Evolutionary conservation across 2,888 invertebrate genomes (phyloP).

Genomic region (Campoplex capitator): DNA sequence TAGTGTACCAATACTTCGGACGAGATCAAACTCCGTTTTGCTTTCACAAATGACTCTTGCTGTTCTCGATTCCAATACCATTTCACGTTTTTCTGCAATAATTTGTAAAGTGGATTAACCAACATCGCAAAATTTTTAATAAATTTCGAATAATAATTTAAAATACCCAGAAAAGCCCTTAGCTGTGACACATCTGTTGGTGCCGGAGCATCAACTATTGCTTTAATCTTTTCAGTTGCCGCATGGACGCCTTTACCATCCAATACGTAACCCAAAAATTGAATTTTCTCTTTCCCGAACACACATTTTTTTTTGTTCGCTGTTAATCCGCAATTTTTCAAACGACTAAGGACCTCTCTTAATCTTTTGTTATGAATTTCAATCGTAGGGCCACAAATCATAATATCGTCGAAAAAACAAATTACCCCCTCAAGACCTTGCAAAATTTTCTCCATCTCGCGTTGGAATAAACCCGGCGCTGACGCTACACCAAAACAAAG

Average conservation of each 20-base stretch:
- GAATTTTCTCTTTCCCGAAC: conserved; percentile 39
- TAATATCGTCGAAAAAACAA: conserved; percentile 54
- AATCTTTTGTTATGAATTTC: too few species aligned
- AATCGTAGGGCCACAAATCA: neutral
- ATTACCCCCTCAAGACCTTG: conserved; percentile 22
- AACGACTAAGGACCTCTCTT: conserved; percentile 7
- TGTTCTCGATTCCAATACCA: conserved; percentile 35
- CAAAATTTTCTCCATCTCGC: conserved; percentile 61
- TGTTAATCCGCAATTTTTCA: conserved; percentile 62
- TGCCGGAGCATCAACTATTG: conserved; percentile 35
- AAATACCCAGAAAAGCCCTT: conserved; percentile 51
- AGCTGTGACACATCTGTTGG: conserved; percentile 33
- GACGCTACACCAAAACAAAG: conserved; percentile 73
- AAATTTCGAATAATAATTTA: conserved; percentile 62
- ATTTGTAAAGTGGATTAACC: conserved; percentile 42
- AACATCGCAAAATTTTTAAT: conserved; percentile 39
- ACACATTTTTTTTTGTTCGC: conserved; percentile 74
- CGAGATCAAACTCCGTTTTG: conserved; percentile 24
- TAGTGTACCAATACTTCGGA: conserved; percentile 67
- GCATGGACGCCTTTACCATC: conserved; percentile 32
- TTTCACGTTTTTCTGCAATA: conserved; percentile 29
- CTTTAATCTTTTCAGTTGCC: conserved; percentile 29
- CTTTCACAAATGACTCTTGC: neutral
- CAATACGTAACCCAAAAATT: conserved; percentile 65
- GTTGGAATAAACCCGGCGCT: conserved; percentile 80